Base-by-base conservation (phyloP, 2,888 invertebrate species). In the Brassicogethes aeneus region DNA sequence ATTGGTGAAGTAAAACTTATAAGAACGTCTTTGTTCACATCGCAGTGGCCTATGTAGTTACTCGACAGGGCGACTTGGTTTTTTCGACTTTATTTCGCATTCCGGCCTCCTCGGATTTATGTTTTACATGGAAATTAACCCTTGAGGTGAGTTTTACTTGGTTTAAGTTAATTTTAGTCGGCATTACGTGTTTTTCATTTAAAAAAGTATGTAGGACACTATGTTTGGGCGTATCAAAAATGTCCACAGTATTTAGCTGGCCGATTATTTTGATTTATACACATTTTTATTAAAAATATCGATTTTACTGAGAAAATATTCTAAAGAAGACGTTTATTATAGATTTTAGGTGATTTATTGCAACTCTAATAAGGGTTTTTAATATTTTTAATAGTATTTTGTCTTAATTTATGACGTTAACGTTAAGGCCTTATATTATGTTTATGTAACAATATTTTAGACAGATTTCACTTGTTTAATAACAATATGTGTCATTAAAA, bases 21-120 rank as follows among this genome's bases (percentile, higher is more conserved):
- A n/a, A n/a, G n/a, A n/a, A 59, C 60, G 63, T 64, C 65, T 66
- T 64, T 66, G 65, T 66, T 60, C 61, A 49, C n/a, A 53, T 53
- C 50, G 53, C 23, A 52, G 58, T 56, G 55, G 59, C 50, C 56
- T 52, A 58, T 60, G 61, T 59, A 55, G 59, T 56, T 59, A 59
- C 55, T 46, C 51, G 54, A 56, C 52, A 48, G 53, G 52, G 50
- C 49, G 47, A 48, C 54, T 50, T 43, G 39, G 43, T 46, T 59
- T 47, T 50, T 52, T 45, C 46, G 46, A 48, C 51, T 45, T 43
- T 51, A 53, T 54, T 44, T 48, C 50, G 44, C 47, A 43, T 47
- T 41, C 45, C 38, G 38, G 40, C 41, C 41, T 15, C 15, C 23
- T 46, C 42, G 52, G 48, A 47, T 50, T 47, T 45, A 37, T 23